Evolutionary conservation across 2,113 vertebrate genomes (phyloP), one percentile per base, ranked within the genome.

Genomic region (Chlamydotis undulata): DNA sequence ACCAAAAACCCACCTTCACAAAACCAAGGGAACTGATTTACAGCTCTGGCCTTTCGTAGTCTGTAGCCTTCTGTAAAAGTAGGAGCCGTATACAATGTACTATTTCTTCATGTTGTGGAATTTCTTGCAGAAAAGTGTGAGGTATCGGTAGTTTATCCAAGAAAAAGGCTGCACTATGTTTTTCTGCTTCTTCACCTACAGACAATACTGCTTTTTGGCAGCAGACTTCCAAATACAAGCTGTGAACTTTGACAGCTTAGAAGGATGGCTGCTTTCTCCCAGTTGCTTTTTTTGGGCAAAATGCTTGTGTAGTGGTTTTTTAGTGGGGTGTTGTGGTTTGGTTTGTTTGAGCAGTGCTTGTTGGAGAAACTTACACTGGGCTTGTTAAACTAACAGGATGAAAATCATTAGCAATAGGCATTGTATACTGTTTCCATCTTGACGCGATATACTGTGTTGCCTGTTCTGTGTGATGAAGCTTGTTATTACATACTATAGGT

Each of bases 31-130:
- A 82, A 17, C 12, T 39, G 12, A 23, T 65, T 87, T 56, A 19
- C 5, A 3, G 52, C 18, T 87, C 35, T 75, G 23, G 10, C 24
- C 26, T 79, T 67, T 74, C 83, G 31, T 74, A 13, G 14, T 69
- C 11, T 61, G 28, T 49, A 73, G 28, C 25, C 39, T 47, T 16
- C 59, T 80, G 45, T 73, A 56, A 64, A 64, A 56, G 41, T 45
- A 59, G n/a, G 18, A 64, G 10, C 39, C 3, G 1, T 45, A 4
- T 14, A 37, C 19, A n/a, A 0, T 15, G 6, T 19, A 16, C 24
- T 0, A 3, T 43, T 74, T 81, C 9, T 50, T 86, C 19, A 16
- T 43, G 4, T 47, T 68, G 13, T 22, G 37, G 19, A 39, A 19
- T 78, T 86, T 47, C 65, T 39, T 39, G 2, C 21, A 41, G 49